These are phyloP conservation scores for Willowsia nigromaculata DNA, from an alignment of 2,888 invertebrate species.

Conservation along the genomic window DNA sequence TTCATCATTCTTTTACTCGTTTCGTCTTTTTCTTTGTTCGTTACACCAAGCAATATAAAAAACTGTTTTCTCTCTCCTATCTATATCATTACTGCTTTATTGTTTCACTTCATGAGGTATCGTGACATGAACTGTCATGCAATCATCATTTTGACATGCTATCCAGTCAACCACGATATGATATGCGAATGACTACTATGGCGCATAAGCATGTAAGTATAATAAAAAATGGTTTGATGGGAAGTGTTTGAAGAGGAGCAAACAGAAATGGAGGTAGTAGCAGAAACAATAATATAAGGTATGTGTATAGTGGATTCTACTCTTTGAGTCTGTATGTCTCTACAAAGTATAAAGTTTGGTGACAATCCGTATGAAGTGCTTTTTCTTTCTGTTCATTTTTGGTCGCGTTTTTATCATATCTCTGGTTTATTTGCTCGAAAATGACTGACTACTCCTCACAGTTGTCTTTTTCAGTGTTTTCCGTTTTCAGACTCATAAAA, in stretches of 20 bases:
- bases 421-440: slow-evolving; percentile 10
- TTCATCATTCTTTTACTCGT: slow-evolving; percentile 35
- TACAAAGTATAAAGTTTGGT: not conserved
- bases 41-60: slow-evolving; percentile 45
- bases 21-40: slow-evolving; percentile 40
- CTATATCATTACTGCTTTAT: slow-evolving; percentile 71
- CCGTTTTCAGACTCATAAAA: slow-evolving; percentile 33
- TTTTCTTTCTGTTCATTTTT: slow-evolving; percentile 35
- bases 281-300: not conserved
- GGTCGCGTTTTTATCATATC: slow-evolving; percentile 34
- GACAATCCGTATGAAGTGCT: not conserved
- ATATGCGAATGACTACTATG: slow-evolving; percentile 51
- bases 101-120: slow-evolving; percentile 72
- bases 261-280: not conserved
- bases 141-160: slow-evolving; percentile 71
- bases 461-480: not conserved
- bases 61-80: slow-evolving; percentile 25
- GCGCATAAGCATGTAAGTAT: not conserved
- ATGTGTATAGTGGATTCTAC: not conserved
- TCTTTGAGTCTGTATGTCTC: too few species aligned
- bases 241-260: slow-evolving; percentile 9
- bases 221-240: slow-evolving; percentile 35
- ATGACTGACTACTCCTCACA: not conserved
- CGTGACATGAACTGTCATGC: slow-evolving; percentile 72
- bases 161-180: slow-evolving; percentile 70